Base-by-base conservation (phyloP, 2,888 invertebrate genomes). In the Callosobruchus maculatus region DNA sequence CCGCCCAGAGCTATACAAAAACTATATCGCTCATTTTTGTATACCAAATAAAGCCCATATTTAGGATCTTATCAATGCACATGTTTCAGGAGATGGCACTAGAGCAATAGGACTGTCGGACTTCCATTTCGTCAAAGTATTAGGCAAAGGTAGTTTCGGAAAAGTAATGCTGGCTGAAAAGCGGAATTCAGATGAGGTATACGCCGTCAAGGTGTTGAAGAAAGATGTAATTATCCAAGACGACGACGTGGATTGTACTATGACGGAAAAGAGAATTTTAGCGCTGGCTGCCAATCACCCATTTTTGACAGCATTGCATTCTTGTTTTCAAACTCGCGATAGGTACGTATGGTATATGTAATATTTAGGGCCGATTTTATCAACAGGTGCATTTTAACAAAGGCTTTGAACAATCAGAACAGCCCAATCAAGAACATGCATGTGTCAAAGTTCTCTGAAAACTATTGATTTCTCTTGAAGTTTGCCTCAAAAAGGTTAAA, bases 221-320 rank as follows among this genome's bases (percentile, higher is more conserved):
- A 99, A 99, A 88, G 97, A 98, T 89, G 97, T 97, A 68, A 99
- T 99, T 80, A 94, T 98, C 84, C 98, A 98, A 89, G 98, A 99
- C 88, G 99, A 99, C 87, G 99, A 99, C 89, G 98, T 99, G 74
- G 99, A 99, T 88, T 99, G 98, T 88, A 99, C 98, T 74, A 97
- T 99, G 94, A 98, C 98, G 77, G 99, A 99, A 89, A 98, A 98
- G 86, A 92, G 98, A 84, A 98, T 99, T 86, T 90, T 99, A 83
- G 96, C 97, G 72, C 90, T 99, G 84, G 97, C 98, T n/a, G 98
- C 98, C 77, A 95, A 94, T 79, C 99, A 99, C 89, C 99, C 99
- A 74, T 99, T 99, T 90, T 92, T 99, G 78, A 98, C 98, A 78
- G 98, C 98, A 82, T 91, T 99, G 83, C 96, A 97, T 90, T 97